phyloP scores from a whole-genome alignment of 1,140 invertebrate genomes.

The Bicyclus anynana region DNA sequence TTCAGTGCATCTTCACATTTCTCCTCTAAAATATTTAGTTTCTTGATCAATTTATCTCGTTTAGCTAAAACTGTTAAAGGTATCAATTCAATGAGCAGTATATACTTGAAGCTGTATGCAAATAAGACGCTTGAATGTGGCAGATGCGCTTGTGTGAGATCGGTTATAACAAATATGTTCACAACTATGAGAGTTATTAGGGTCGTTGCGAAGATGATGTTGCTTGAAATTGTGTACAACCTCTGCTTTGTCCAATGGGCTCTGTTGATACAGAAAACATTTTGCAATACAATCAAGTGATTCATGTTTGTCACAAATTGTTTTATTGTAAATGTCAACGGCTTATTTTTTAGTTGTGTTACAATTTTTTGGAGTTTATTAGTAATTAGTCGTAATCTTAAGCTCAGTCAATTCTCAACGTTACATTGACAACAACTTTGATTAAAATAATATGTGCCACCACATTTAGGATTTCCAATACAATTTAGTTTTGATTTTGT shows the following conservation, averaged over 20 bases:
- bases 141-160: background rate
- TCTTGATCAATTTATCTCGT: background rate
- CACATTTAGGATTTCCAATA: no score
- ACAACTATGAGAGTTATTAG: background rate
- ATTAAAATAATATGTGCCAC: no score
- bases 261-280: constrained; percentile 39
- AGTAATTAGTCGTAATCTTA: no score
- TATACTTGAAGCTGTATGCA: background rate
- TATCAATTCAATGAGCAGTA: background rate
- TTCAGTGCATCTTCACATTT: background rate
- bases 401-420: no score
- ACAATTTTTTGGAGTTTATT: no score
- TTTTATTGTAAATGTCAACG: no score
- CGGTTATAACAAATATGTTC: background rate
- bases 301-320: background rate
- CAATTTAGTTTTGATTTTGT: no score
- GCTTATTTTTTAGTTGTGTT: no score
- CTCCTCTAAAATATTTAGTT: background rate
- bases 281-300: constrained; percentile 23
- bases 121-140: background rate
- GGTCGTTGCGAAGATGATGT: constrained; percentile 20
- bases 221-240: constrained; percentile 24
- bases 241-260: constrained; percentile 25
- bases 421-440: no score
- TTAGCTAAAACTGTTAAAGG: background rate